phyloP scores from a whole-genome alignment of 2,888 invertebrate genomes.

The Chrysomela aeneicollis region DNA sequence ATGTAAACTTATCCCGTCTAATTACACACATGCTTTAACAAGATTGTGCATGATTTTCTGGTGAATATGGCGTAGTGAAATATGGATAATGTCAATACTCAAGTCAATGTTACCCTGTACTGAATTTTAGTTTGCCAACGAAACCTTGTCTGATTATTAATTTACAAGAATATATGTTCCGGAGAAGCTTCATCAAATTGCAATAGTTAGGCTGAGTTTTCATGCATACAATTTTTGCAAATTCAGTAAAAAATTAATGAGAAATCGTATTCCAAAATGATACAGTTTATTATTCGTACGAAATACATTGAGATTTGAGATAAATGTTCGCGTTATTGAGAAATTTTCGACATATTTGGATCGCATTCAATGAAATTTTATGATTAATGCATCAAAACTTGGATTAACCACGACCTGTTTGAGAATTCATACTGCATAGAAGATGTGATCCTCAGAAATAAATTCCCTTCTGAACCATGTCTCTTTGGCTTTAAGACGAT shows the following conservation, averaged over 20 bases:
- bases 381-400: not conserved
- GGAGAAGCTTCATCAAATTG: not conserved
- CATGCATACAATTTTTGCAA: too few species aligned
- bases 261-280: too few species aligned
- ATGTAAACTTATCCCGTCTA: not conserved
- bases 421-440: not conserved
- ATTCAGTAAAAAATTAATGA: too few species aligned
- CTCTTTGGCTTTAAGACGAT: constrained; percentile 60
- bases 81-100: not conserved
- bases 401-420: not conserved
- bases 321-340: too few species aligned
- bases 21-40: not conserved
- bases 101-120: not conserved
- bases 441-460: constrained; percentile 25
- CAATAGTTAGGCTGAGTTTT: too few species aligned
- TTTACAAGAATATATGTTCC: not conserved
- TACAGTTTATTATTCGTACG: too few species aligned
- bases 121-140: not conserved
- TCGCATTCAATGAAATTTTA: too few species aligned
- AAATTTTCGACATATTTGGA: too few species aligned
- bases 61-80: not conserved
- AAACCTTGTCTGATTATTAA: not conserved
- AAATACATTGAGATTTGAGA: too few species aligned
- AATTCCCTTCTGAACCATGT: constrained; percentile 54
- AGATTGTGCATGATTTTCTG: not conserved